phyloP scores from a whole-genome alignment of 2,113 vertebrate species.

The Zosterops hypoxanthus region DNA sequence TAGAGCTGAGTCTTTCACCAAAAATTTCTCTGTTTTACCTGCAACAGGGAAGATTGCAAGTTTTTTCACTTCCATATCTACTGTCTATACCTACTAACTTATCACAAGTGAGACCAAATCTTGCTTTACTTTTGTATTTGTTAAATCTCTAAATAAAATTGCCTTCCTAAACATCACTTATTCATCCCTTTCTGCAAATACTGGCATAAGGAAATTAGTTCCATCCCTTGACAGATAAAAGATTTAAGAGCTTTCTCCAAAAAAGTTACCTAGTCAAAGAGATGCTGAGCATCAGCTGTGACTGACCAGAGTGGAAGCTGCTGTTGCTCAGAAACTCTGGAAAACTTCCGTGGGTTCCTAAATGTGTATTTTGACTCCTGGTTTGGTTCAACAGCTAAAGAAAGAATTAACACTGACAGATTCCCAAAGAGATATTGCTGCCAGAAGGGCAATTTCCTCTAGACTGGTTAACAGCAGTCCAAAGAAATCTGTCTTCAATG shows the following conservation, averaged over 20 bases:
- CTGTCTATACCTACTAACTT: background rate
- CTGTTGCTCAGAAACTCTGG: background rate
- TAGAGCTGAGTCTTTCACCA: background rate
- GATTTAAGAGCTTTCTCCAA: background rate
- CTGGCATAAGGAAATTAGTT: background rate
- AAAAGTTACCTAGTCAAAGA: background rate
- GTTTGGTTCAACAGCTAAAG: constrained; percentile 32
- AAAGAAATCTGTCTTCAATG: constrained; percentile 40
- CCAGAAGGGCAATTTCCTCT: constrained; percentile 54
- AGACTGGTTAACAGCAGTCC: constrained; percentile 32
- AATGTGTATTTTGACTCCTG: constrained; percentile 44
- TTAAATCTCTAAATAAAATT: background rate
- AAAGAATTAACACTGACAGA: constrained; percentile 34
- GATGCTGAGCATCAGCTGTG: background rate
- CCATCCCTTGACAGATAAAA: background rate
- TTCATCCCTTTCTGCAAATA: background rate
- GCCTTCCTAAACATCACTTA: background rate
- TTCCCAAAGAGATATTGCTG: constrained; percentile 28
- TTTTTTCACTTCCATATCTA: background rate
- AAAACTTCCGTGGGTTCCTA: background rate
- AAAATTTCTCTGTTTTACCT: background rate
- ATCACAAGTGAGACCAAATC: background rate
- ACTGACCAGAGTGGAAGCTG: background rate
- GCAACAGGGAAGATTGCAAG: background rate
- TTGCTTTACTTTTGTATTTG: background rate